Evolutionary conservation across 2,113 vertebrate species (phyloP).

Genomic region (Misgurnus mizolepis): DNA sequence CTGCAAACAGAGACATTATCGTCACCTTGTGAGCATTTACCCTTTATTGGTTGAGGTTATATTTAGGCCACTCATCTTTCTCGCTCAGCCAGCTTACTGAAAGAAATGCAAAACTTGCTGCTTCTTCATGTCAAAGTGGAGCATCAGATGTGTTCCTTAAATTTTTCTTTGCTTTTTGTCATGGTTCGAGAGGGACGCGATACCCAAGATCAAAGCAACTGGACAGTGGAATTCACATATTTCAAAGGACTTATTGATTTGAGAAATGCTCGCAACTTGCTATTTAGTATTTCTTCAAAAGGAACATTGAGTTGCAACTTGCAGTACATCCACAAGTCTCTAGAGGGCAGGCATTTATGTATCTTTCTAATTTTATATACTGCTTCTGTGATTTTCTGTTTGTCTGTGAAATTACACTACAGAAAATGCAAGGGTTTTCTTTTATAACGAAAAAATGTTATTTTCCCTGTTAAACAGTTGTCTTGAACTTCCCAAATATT

Average conservation of each 20-base stretch:
- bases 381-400: neutral
- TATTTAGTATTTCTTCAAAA: neutral
- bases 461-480: neutral
- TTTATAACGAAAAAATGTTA: neutral
- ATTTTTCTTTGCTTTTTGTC: neutral
- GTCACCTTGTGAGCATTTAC: constrained; percentile 8
- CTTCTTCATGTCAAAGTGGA: neutral
- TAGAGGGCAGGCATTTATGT: constrained; percentile 66
- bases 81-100: neutral
- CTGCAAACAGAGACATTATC: neutral
- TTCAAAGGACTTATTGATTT: neutral
- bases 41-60: constrained; percentile 5
- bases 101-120: neutral
- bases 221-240: neutral
- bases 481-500: neutral
- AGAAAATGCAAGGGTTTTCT: neutral
- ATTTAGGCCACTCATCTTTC: neutral
- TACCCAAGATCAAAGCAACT: neutral
- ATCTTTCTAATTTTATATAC: constrained; percentile 39
- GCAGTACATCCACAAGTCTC: constrained; percentile 58
- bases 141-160: neutral
- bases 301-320: constrained; percentile 9
- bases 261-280: constrained; percentile 6
- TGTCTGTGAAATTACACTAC: constrained; percentile 3
- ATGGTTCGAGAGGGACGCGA: neutral